phyloP scores from a whole-genome alignment of 1,140 invertebrate genomes.

The Antheraea pernyi region DNA sequence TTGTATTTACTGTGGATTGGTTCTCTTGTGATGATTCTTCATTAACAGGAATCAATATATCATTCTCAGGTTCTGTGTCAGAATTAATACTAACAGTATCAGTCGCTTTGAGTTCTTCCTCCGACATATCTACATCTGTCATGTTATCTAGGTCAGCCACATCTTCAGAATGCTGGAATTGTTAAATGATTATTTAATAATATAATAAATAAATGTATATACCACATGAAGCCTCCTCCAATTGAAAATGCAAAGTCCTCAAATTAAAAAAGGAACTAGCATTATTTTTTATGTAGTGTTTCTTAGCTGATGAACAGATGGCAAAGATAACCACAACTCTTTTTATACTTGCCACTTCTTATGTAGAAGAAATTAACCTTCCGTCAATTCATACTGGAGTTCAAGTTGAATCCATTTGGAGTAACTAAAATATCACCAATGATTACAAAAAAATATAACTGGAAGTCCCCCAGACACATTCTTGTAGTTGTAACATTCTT shows the following conservation, averaged over 20 bases:
- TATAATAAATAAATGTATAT: not conserved
- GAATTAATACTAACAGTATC: slow-evolving; percentile 44
- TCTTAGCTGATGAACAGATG: not conserved
- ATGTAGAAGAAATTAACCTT: not conserved
- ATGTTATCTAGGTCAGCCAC: slow-evolving; percentile 29
- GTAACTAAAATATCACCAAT: slow-evolving; percentile 5
- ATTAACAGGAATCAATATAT: slow-evolving; percentile 7
- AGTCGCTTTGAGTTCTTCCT: slow-evolving; percentile 22
- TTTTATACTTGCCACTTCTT: not conserved
- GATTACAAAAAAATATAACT: slow-evolving; percentile 1
- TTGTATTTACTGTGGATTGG: slow-evolving; percentile 33
- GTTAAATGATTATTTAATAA: not conserved
- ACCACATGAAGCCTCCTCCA: not conserved
- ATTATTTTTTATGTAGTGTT: not conserved
- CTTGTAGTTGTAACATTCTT: not conserved
- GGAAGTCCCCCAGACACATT: not conserved
- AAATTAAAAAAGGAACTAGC: not conserved
- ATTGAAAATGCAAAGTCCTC: not conserved
- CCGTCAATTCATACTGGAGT: not conserved
- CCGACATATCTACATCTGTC: not conserved
- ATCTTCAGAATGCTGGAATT: slow-evolving; percentile 17
- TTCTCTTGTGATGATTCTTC: slow-evolving; percentile 43
- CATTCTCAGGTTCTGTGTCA: slow-evolving; percentile 37
- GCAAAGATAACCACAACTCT: not conserved
- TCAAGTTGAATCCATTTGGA: slow-evolving; percentile 4